Percentiles rank a stretch among this genome's conserved stretches.
Evolutionary conservation across 2,113 vertebrate genomes (phyloP).

Genomic region (Charina bottae): DNA sequence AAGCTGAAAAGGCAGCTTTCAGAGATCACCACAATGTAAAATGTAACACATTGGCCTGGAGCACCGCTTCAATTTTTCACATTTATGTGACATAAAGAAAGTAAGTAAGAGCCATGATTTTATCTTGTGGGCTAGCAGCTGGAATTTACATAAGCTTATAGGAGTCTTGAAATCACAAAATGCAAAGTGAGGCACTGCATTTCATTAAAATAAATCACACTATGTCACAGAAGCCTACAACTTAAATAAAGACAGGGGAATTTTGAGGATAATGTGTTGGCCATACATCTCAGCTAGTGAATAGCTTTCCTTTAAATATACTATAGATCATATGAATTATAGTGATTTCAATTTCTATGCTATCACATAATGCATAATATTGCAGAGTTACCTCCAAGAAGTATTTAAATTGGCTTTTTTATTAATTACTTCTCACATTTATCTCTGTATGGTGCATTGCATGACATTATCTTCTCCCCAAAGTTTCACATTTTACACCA

Average conservation of each 20-base stretch:
- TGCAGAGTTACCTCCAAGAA: conserved; percentile 51
- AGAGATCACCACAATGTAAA: conserved; percentile 61
- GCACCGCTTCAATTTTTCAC: conserved; percentile 71
- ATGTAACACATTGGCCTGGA: conserved; percentile 63
- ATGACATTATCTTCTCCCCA: not conserved
- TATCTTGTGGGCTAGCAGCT: conserved; percentile 63
- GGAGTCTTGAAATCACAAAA: conserved; percentile 70
- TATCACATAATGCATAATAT: conserved; percentile 46
- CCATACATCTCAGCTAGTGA: conserved; percentile 24
- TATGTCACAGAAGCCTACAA: conserved; percentile 50
- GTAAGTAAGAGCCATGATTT: conserved; percentile 69
- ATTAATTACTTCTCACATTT: conserved; percentile 30
- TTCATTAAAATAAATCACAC: conserved; percentile 67
- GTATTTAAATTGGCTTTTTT: conserved; percentile 59
- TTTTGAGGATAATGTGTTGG: conserved; percentile 43
- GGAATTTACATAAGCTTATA: conserved; percentile 70
- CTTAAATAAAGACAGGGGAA: conserved; percentile 53
- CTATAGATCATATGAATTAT: conserved; percentile 21
- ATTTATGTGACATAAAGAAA: conserved; percentile 67
- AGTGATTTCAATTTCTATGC: conserved; percentile 48
- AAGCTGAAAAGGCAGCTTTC: conserved; percentile 41
- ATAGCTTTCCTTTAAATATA: conserved; percentile 32
- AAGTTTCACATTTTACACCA: not conserved
- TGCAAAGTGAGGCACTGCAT: conserved; percentile 57
- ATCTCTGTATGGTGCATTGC: not conserved